A percentile compares a stretch with the other conserved stretches of the same genome.
Conservation (phyloP, 2,888 invertebrate genomes). For the Sesia bembeciformis region DNA sequence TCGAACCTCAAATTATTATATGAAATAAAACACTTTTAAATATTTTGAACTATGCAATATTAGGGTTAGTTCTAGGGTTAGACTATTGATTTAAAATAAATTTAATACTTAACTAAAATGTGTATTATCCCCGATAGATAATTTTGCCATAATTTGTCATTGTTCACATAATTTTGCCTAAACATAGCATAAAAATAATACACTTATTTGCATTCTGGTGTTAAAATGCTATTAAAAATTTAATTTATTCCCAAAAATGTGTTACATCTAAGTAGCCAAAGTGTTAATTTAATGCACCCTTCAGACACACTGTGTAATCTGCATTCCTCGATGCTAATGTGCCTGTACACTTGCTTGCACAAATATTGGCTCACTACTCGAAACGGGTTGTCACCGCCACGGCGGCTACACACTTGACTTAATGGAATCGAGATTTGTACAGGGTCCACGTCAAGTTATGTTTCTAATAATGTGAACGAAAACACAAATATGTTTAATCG, state of each 20-base stretch:
- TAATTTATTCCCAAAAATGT: constrained; percentile 7
- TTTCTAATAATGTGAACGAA: neutral
- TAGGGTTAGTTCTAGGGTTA: too few species aligned
- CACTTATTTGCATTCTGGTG: too few species aligned
- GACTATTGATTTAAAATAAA: too few species aligned
- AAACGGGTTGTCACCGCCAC: constrained; percentile 56
- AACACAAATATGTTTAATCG: too few species aligned
- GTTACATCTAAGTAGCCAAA: constrained; percentile 14
- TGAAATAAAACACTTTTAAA: too few species aligned
- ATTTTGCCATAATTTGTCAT: too few species aligned
- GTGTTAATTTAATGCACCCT: constrained; percentile 43
- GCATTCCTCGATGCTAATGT: constrained; percentile 48
- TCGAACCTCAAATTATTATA: too few species aligned
- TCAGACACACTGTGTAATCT: constrained; percentile 40
- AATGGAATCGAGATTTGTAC: constrained; percentile 38
- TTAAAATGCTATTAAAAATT: neutral
- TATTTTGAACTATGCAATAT: too few species aligned
- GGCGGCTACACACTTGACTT: constrained; percentile 41
- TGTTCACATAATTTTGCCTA: too few species aligned
- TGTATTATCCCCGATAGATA: too few species aligned
- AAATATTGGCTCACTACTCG: constrained; percentile 61
- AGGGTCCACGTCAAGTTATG: neutral
- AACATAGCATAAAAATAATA: too few species aligned
- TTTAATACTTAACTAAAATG: too few species aligned
- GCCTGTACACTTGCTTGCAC: constrained; percentile 42